A percentile compares a stretch with the other conserved stretches of the same genome.
Conservation (phyloP, 2,113 vertebrate genomes). For the Tiliqua scincoides region DNA sequence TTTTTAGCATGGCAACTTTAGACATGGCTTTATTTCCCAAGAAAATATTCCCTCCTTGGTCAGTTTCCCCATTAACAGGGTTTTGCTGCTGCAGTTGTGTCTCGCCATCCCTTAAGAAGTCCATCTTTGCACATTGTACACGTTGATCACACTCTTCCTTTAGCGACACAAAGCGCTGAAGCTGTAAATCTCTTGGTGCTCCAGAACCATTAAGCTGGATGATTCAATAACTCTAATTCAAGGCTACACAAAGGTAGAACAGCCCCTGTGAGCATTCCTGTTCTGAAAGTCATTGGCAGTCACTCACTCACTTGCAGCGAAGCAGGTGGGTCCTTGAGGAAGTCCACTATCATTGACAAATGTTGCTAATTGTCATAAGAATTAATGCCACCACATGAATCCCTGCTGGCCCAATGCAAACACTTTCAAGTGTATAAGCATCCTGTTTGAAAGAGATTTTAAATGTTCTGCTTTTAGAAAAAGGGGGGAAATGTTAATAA, state of each 20-base stretch:
- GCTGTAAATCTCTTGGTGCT: neutral
- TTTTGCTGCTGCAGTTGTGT: neutral
- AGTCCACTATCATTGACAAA: neutral
- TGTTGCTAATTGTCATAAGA: neutral
- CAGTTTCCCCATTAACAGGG: neutral
- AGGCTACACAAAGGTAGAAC: neutral
- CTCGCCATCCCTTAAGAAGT: neutral
- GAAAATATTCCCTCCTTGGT: neutral
- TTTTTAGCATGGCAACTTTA: neutral
- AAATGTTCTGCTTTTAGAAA: neutral
- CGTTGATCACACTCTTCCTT: neutral
- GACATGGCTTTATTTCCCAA: neutral
- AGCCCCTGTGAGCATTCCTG: neutral
- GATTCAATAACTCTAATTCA: constrained; percentile 12
- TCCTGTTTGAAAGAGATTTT: neutral
- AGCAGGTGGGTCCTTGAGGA: neutral
- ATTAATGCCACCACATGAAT: neutral
- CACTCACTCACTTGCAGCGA: neutral
- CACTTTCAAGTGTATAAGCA: neutral
- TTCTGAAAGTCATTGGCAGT: neutral
- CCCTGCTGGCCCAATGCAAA: neutral
- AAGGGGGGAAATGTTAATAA: neutral
- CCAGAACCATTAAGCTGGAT: constrained; percentile 8
- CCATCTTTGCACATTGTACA: neutral
- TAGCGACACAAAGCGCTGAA: neutral